Conservation (phyloP, 2,888 invertebrate species). For the Cryptocheilus praepositus region DNA sequence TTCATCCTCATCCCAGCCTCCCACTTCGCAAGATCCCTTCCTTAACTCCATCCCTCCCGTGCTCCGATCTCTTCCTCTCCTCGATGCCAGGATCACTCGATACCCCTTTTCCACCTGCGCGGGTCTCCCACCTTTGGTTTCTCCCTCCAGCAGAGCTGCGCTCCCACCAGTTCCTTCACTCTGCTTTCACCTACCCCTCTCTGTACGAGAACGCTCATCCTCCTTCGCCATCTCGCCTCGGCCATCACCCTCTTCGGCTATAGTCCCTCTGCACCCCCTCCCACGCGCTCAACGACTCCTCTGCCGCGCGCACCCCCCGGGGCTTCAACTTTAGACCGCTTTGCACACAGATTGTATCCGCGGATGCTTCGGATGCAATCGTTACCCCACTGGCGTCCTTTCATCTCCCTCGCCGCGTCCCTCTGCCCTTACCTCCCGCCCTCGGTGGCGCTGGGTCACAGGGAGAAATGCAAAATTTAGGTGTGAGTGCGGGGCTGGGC, state of each 20-base stretch:
- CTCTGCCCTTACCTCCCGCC: not conserved
- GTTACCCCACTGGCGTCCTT: slow-evolving; percentile 53
- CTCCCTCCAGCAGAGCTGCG: not conserved
- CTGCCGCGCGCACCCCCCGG: slow-evolving; percentile 26
- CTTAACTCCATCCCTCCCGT: slow-evolving; percentile 1
- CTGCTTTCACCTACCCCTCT: slow-evolving; percentile 28
- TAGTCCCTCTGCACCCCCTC: slow-evolving; percentile 15
- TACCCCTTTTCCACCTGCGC: slow-evolving; percentile 15
- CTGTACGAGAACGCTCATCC: slow-evolving; percentile 9
- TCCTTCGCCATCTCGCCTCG: slow-evolving; percentile 11
- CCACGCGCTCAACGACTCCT: too few species aligned
- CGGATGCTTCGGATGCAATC: slow-evolving; percentile 65
- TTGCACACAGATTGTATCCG: slow-evolving; percentile 69
- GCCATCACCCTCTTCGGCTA: slow-evolving; percentile 37
- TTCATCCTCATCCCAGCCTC: not conserved
- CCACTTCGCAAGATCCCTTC: not conserved
- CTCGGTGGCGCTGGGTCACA: slow-evolving; percentile 3
- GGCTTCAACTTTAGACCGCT: slow-evolving; percentile 58
- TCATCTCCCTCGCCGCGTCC: not conserved
- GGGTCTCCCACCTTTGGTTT: too few species aligned
- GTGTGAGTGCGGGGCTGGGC: not conserved
- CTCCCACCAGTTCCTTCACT: not conserved
- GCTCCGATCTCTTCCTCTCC: slow-evolving; percentile 2
- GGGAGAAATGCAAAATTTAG: slow-evolving; percentile 7
- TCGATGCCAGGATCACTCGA: slow-evolving; percentile 16